phyloP scores from a whole-genome alignment of 2,113 vertebrate species.

The Eurypyga helias region DNA sequence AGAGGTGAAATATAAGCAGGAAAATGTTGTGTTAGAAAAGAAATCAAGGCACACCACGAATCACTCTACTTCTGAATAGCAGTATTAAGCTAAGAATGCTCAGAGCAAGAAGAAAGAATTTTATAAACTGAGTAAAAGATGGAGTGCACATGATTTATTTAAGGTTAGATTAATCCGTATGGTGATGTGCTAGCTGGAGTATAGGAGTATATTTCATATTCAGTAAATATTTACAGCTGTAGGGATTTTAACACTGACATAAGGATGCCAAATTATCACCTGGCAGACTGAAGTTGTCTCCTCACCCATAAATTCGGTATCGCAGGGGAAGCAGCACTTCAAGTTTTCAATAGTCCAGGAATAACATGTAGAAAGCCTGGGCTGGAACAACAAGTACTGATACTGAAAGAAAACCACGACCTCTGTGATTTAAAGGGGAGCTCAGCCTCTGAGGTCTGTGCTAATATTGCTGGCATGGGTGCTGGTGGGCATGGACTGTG shows the following conservation, averaged over 20 bases:
- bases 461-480: slow-evolving; percentile 32
- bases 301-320: slow-evolving; percentile 48
- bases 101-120: not conserved
- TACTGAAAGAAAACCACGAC: not conserved
- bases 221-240: slow-evolving; percentile 58
- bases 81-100: not conserved
- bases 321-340: slow-evolving; percentile 1
- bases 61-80: not conserved
- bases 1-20: slow-evolving; percentile 17
- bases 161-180: slow-evolving; percentile 32
- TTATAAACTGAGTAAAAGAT: slow-evolving; percentile 6
- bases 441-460: not conserved
- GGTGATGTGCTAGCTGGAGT: slow-evolving; percentile 16
- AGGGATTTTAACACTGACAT: slow-evolving; percentile 20
- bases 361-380: not conserved
- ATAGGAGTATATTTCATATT: not conserved
- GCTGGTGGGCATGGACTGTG: not conserved
- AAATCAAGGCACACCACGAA: not conserved
- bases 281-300: slow-evolving; percentile 54
- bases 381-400: not conserved
- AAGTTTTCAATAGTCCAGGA: not conserved
- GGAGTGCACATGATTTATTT: slow-evolving; percentile 22
- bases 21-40: not conserved
- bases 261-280: slow-evolving; percentile 63
- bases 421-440: not conserved